These are phyloP conservation scores for Pelusios castaneus DNA, from an alignment of 2,113 vertebrate genomes.

Conservation along the genomic window DNA sequence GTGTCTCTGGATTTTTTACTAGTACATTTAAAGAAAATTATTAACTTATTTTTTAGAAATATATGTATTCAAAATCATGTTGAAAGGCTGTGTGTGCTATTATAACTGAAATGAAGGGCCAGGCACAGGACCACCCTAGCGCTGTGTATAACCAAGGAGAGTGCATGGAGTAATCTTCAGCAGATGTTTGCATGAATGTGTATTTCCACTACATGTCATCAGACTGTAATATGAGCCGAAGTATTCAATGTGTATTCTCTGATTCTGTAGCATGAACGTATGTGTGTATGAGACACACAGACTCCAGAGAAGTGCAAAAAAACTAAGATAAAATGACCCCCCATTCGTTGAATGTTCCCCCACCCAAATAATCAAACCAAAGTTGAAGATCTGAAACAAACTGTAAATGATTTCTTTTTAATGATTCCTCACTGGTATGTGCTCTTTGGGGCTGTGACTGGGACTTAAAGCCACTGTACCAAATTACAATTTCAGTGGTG, in stretches of 20 bases:
- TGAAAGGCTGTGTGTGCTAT: neutral
- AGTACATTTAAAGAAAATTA: neutral
- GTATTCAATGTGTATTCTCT: neutral
- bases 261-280: neutral
- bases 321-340: neutral
- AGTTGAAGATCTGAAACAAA: neutral
- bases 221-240: neutral
- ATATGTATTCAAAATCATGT: neutral
- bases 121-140: neutral
- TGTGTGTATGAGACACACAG: neutral
- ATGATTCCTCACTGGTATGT: neutral
- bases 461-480: neutral
- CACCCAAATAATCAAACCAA: neutral
- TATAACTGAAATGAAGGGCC: neutral
- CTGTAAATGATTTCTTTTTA: neutral
- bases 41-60: neutral
- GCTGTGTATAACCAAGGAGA: neutral
- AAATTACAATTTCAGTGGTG: neutral
- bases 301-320: neutral
- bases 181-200: neutral
- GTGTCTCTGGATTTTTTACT: neutral
- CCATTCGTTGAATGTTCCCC: neutral
- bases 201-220: neutral
- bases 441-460: neutral
- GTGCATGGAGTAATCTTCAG: neutral